A percentile compares a stretch with the other conserved stretches of the same genome.
Evolutionary conservation across 30 jellyfish, hydroid and myxozoan genomes (phyloP).

Genomic region (Phacellophora camtschatica): DNA sequence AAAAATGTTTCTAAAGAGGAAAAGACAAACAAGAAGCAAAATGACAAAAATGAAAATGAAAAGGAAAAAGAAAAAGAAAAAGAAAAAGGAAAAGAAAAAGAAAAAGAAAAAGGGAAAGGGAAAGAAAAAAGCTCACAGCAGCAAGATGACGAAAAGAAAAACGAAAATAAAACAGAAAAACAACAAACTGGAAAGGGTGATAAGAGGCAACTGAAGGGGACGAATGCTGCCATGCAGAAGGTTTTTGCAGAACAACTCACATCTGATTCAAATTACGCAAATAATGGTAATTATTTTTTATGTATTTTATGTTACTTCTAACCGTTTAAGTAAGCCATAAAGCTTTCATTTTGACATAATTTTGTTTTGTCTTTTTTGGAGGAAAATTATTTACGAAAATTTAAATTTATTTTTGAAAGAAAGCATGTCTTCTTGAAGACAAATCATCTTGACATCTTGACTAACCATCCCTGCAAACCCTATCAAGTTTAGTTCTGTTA

Average conservation of each 20-base stretch:
- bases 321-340: neutral
- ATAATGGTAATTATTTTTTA: conserved; percentile 29
- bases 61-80: neutral
- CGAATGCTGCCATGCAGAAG: conserved; percentile 45
- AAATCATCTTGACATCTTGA: too few relatives aligned
- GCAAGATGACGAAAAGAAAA: neutral
- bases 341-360: too few relatives aligned
- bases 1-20: neutral
- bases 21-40: too few relatives aligned
- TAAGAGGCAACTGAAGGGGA: conserved; percentile 16
- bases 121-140: neutral
- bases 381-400: too few relatives aligned
- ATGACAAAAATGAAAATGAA: neutral
- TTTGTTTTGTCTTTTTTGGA: too few relatives aligned
- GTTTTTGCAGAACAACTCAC: conserved; percentile 71
- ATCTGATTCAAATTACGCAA: conserved; percentile 72
- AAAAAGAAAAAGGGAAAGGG: neutral
- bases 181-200: conserved; percentile 17
- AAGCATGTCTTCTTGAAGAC: too few relatives aligned
- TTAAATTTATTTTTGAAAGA: too few relatives aligned
- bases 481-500: too few relatives aligned
- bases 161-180: neutral
- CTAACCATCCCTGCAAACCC: too few relatives aligned
- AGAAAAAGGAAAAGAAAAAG: neutral
- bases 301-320: neutral